Evolutionary conservation across 2,888 invertebrate species (phyloP).

Genomic region (Protodeltote pygarga): DNA sequence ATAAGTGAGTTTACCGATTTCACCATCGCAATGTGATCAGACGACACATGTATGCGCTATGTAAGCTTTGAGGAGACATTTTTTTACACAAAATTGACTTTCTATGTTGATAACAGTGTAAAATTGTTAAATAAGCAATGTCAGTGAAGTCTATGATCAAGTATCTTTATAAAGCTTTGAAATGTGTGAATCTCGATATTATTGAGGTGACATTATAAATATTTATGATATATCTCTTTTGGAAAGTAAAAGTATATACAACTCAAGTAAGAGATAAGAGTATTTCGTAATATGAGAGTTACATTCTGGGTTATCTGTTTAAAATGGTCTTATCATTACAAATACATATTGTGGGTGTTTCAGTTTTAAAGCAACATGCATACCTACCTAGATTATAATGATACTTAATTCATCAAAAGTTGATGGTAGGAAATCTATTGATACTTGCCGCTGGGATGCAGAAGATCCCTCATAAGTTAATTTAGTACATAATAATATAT

Average conservation of each 20-base stretch:
- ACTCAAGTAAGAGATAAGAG: constrained; percentile 29
- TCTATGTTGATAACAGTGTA: constrained; percentile 24
- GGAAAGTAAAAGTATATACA: constrained; percentile 42
- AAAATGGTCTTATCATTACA: constrained; percentile 40
- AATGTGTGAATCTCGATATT: constrained; percentile 7
- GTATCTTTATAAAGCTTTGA: background rate
- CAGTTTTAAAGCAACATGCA: constrained; percentile 18
- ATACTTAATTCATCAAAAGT: no score
- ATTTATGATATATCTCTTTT: constrained; percentile 30
- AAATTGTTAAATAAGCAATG: constrained; percentile 8
- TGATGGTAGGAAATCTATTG: no score
- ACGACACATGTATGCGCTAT: constrained; percentile 61
- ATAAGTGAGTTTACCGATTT: constrained; percentile 74
- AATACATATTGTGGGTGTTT: constrained; percentile 22
- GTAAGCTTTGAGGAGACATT: constrained; percentile 48
- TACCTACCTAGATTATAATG: constrained; percentile 12
- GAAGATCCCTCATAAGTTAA: no score
- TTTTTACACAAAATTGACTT: constrained; percentile 34
- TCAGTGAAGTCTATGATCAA: constrained; percentile 5
- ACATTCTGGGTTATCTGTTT: constrained; percentile 40
- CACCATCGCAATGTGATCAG: constrained; percentile 76
- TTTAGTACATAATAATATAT: no score
- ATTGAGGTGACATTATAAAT: constrained; percentile 32
- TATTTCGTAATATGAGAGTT: constrained; percentile 38
- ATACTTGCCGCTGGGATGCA: no score